Evolutionary conservation across 2,113 vertebrate species (phyloP).

Genomic region (Pseudorasbora parva): DNA sequence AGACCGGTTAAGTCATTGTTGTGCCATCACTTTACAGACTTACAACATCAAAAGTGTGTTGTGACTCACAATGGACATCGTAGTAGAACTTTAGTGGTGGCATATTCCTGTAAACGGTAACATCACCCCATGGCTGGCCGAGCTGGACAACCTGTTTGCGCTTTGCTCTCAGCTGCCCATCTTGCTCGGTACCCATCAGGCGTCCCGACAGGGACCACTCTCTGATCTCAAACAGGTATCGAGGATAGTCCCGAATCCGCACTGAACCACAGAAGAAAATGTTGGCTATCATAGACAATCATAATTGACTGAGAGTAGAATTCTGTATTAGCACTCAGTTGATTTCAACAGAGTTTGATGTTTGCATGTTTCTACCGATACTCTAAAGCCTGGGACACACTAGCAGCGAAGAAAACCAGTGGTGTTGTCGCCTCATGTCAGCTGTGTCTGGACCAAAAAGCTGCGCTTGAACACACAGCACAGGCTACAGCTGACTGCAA

Average conservation of each 20-base stretch:
- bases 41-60: background rate
- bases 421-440: too few species aligned
- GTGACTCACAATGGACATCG: conserved; percentile 90
- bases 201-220: conserved; percentile 90
- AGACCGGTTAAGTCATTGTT: background rate
- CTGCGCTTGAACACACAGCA: too few species aligned
- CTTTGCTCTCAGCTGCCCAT: conserved; percentile 85
- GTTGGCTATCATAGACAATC: background rate
- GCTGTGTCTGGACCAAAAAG: too few species aligned
- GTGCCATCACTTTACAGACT: background rate
- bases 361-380: background rate
- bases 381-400: too few species aligned
- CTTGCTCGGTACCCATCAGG: conserved; percentile 90
- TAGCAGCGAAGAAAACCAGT: too few species aligned
- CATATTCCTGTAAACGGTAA: conserved; percentile 89
- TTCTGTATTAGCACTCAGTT: background rate
- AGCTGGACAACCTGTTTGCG: conserved; percentile 84
- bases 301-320: background rate
- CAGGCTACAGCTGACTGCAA: too few species aligned
- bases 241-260: conserved; percentile 95
- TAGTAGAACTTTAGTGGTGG: conserved; percentile 97
- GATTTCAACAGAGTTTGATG: background rate
- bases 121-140: conserved; percentile 89
- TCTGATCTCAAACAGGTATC: conserved; percentile 95
- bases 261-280: conserved; percentile 65